Evolutionary conservation across 2,888 invertebrate genomes (phyloP).

Genomic region (Hedychridium roseum): DNA sequence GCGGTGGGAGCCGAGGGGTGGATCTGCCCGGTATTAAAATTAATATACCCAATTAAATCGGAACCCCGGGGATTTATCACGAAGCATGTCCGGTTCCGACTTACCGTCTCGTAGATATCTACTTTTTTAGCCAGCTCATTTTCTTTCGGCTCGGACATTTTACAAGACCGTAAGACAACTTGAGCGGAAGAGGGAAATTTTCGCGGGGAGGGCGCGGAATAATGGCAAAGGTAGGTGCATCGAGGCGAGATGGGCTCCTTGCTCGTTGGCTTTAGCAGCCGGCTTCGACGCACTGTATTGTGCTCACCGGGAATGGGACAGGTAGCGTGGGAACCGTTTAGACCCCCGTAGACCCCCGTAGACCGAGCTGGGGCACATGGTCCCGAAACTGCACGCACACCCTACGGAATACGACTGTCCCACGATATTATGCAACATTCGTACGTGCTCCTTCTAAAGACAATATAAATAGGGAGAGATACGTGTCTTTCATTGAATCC

Average conservation of each 20-base stretch:
- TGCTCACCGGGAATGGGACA: slow-evolving; percentile 44
- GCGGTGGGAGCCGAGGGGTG: slow-evolving; percentile 5
- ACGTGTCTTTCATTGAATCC: not conserved
- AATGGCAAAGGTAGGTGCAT: no score
- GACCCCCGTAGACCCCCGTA: slow-evolving; percentile 58
- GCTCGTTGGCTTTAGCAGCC: no score
- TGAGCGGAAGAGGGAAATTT: slow-evolving; percentile 8
- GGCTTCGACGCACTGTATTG: no score
- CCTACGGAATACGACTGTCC: no score
- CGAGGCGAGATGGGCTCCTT: no score
- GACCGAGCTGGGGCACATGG: no score
- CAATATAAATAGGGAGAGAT: no score
- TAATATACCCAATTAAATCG: slow-evolving; percentile 29
- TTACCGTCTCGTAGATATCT: no score
- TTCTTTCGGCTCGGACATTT: not conserved
- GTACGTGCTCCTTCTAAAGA: no score
- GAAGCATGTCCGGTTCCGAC: not conserved
- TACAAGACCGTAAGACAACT: not conserved
- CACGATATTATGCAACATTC: no score
- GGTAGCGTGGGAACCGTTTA: slow-evolving; percentile 62
- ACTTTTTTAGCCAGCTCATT: no score
- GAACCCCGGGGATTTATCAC: slow-evolving; percentile 1
- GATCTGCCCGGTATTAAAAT: slow-evolving; percentile 31
- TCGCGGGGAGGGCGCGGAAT: slow-evolving; percentile 6
- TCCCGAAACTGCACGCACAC: no score